A percentile compares a stretch with the other conserved stretches of the same genome.
These are phyloP conservation scores for Antrozous pallidus DNA, from an alignment of 2,797 vertebrate genomes.

Conservation along the genomic window DNA sequence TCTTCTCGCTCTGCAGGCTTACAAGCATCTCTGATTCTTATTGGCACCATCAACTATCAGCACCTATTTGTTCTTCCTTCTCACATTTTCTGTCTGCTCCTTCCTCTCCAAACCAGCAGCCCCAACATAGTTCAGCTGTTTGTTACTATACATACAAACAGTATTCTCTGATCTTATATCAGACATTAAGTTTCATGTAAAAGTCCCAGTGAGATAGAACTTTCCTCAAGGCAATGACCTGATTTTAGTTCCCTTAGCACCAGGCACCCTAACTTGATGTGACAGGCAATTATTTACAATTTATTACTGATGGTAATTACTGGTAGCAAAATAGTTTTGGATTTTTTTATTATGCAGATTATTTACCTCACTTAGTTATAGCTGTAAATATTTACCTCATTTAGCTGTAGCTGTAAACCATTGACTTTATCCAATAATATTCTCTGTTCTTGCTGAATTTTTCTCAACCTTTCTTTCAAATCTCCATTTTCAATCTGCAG, in stretches of 20 bases:
- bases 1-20: not conserved
- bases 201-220: not conserved
- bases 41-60: not conserved
- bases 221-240: not conserved
- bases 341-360: not conserved
- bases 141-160: not conserved
- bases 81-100: not conserved
- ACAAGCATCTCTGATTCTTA: not conserved
- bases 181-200: not conserved
- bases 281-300: not conserved
- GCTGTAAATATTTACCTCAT: conserved; percentile 91
- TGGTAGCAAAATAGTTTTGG: not conserved
- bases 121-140: not conserved
- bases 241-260: not conserved
- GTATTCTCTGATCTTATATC: not conserved
- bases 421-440: conserved; percentile 90
- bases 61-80: not conserved
- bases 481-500: conserved; percentile 92
- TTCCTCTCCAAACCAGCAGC: not conserved
- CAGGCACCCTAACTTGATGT: not conserved
- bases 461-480: conserved; percentile 89
- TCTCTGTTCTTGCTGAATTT: conserved; percentile 92
- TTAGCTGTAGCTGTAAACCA: conserved; percentile 90
- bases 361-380: conserved; percentile 92
- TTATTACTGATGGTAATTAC: not conserved